phyloP scores from a whole-genome alignment of 2,888 invertebrate species.

The Sicus ferrugineus region DNA sequence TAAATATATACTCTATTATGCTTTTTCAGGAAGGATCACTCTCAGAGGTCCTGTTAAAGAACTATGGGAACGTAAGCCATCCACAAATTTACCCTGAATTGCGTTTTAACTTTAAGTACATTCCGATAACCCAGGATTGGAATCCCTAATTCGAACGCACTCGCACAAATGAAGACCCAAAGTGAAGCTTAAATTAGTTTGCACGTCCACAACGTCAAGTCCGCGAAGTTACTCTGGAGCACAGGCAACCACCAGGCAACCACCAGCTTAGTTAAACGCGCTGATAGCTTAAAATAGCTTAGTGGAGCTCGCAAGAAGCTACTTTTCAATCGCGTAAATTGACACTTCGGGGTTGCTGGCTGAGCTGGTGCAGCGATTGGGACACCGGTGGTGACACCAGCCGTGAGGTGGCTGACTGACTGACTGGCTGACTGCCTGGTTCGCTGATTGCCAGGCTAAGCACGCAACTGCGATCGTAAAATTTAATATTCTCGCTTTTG shows the following conservation, averaged over 20 bases:
- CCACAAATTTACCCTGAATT: too few species aligned
- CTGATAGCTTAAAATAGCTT: conserved; percentile 27
- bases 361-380: neutral
- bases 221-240: neutral
- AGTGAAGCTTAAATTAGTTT: conserved; percentile 24
- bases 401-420: neutral
- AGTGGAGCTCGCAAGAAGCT: conserved; percentile 1
- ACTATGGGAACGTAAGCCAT: too few species aligned
- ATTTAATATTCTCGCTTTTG: conserved; percentile 40
- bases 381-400: neutral
- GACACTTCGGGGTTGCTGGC: conserved; percentile 24
- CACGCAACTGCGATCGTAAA: conserved; percentile 42
- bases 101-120: too few species aligned
- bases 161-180: conserved; percentile 21
- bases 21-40: too few species aligned
- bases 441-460: conserved; percentile 37
- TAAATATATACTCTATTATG: too few species aligned
- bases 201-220: neutral
- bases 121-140: too few species aligned
- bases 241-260: conserved; percentile 1
- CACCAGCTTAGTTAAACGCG: conserved; percentile 27
- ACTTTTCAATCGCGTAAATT: conserved; percentile 28
- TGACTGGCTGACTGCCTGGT: neutral
- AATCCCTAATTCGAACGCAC: too few species aligned
- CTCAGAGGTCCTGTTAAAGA: too few species aligned